A percentile compares a stretch with the other conserved stretches of the same genome.
phyloP scores from a whole-genome alignment of 2,797 vertebrate genomes.

The Pantherophis vulpinus region DNA sequence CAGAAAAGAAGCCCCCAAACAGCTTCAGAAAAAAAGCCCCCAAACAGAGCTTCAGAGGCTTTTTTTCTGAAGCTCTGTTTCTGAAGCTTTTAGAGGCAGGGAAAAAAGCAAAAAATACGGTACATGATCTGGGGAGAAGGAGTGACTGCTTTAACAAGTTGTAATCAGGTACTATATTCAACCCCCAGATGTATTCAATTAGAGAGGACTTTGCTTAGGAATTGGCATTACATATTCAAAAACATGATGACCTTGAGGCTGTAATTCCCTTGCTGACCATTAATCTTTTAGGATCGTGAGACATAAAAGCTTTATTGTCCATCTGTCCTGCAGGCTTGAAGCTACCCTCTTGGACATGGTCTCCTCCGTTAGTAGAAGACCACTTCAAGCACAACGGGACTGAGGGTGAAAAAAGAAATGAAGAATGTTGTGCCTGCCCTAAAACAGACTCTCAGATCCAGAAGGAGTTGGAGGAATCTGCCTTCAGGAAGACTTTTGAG shows the following conservation, averaged over 20 bases:
- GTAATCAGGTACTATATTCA: neutral
- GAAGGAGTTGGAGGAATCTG: slow-evolving; percentile 89
- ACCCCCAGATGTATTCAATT: neutral
- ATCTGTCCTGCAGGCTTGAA: slow-evolving; percentile 81
- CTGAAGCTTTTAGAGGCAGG: too few relatives aligned
- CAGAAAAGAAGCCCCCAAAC: too few relatives aligned
- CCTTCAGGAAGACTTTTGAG: slow-evolving; percentile 92
- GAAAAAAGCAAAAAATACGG: too few relatives aligned
- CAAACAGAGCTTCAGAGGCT: too few relatives aligned
- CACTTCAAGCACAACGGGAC: slow-evolving; percentile 80
- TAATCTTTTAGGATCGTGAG: neutral
- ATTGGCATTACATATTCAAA: neutral
- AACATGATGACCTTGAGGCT: neutral
- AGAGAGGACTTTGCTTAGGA: neutral
- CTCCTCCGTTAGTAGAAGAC: slow-evolving; percentile 75
- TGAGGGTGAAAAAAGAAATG: slow-evolving; percentile 72
- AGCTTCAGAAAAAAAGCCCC: too few relatives aligned
- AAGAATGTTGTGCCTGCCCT: slow-evolving; percentile 87
- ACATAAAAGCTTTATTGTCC: neutral
- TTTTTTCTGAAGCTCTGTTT: too few relatives aligned
- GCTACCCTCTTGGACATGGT: slow-evolving; percentile 80
- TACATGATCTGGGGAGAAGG: neutral
- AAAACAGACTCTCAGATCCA: slow-evolving; percentile 93
- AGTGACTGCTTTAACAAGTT: neutral
- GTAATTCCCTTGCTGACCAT: neutral